A percentile compares a stretch with the other conserved stretches of the same genome.
These are phyloP conservation scores for Sicus ferrugineus DNA, from an alignment of 2,888 invertebrate genomes.

Conservation along the genomic window DNA sequence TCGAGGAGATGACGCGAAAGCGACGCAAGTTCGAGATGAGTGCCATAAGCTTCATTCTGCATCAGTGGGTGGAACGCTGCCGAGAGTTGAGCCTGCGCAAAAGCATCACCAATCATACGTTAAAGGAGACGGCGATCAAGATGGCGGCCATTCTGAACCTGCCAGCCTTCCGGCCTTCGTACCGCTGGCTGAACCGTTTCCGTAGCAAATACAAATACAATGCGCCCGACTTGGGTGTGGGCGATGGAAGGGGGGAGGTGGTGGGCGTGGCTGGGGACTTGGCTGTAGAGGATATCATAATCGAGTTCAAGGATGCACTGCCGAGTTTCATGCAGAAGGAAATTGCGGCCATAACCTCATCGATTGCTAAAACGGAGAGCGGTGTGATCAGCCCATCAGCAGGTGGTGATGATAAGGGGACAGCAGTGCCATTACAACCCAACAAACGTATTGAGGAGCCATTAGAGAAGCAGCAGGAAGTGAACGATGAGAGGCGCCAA, in stretches of 20 bases:
- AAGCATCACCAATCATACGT: slow-evolving; percentile 54
- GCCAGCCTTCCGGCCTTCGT: slow-evolving; percentile 56
- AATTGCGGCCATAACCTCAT: slow-evolving; percentile 50
- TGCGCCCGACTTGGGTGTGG: slow-evolving; percentile 47
- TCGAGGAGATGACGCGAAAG: slow-evolving; percentile 61
- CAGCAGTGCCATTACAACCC: background rate
- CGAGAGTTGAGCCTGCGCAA: slow-evolving; percentile 52
- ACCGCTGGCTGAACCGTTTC: slow-evolving; percentile 60
- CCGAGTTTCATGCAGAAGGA: slow-evolving; percentile 62
- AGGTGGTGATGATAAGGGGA: background rate
- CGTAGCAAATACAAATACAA: slow-evolving; percentile 59
- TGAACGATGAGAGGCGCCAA: slow-evolving; percentile 22
- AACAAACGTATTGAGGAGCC: slow-evolving; percentile 39
- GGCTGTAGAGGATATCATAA: slow-evolving; percentile 60
- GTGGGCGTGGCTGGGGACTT: slow-evolving; percentile 44
- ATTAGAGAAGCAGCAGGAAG: slow-evolving; percentile 37
- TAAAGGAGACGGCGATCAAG: slow-evolving; percentile 55
- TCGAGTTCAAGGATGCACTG: slow-evolving; percentile 57
- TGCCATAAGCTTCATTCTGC: slow-evolving; percentile 58
- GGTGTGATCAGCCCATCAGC: background rate
- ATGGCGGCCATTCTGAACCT: slow-evolving; percentile 60
- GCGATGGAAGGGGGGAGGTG: background rate
- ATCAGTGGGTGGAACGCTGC: slow-evolving; percentile 61
- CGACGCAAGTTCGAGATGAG: slow-evolving; percentile 61
- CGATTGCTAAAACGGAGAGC: slow-evolving; percentile 37